A percentile compares a stretch with the other conserved stretches of the same genome.
Conservation (phyloP, 2,113 vertebrate species). For the Dendrocopos noguchii region DNA sequence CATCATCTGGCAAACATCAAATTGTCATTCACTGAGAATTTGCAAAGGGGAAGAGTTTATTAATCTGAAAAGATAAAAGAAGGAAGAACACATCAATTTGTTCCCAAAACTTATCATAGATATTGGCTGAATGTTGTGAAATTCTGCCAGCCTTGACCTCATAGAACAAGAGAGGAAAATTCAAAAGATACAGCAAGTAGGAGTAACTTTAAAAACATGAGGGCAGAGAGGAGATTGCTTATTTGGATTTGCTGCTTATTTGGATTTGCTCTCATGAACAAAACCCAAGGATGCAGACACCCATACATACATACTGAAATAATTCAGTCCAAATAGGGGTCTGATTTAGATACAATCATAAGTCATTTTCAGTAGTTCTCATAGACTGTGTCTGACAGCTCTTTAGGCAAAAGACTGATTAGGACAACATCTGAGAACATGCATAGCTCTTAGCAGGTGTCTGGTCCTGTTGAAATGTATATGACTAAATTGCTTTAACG, state of each 20-base stretch:
- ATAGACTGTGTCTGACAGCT: not conserved
- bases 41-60: not conserved
- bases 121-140: not conserved
- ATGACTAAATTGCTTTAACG: not conserved
- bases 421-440: not conserved
- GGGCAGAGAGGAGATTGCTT: not conserved
- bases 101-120: not conserved
- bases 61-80: constrained; percentile 17
- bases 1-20: constrained; percentile 21
- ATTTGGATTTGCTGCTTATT: not conserved
- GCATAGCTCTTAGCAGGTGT: not conserved
- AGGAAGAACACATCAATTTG: not conserved
- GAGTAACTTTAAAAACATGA: not conserved
- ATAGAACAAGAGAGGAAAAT: not conserved
- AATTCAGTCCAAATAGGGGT: not conserved
- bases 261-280: not conserved
- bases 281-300: not conserved
- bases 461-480: not conserved
- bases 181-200: not conserved
- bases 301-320: not conserved
- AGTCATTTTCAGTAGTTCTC: not conserved
- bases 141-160: not conserved
- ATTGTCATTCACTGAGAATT: not conserved
- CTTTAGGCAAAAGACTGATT: not conserved
- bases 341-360: not conserved